Base-by-base conservation (phyloP, 2,888 invertebrate genomes). In the Venusia cambrica region DNA sequence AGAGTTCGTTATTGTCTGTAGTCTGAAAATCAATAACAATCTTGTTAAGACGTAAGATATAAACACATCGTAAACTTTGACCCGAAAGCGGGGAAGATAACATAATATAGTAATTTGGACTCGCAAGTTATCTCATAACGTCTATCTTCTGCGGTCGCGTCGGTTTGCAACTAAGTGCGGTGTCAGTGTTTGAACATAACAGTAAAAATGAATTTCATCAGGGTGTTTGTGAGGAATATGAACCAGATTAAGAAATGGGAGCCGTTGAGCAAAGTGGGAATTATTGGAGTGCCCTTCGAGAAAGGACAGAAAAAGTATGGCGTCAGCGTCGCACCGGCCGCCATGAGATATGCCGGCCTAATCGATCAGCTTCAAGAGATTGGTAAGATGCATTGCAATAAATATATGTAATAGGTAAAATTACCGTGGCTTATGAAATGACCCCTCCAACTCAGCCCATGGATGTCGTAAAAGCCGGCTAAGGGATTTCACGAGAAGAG, bases 251-350 rank as follows among this genome's bases (percentile, higher is more conserved):
- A 60, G 47, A 70, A 66, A 45, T 74, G 66, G 72, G 54, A 68
- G 42, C 68, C 76, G 1, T 52, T 81, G 49, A 62, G 65, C 15
- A 90, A 87, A 76, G 88, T 94, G 24, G 94, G 94, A 18, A 88
- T 95, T 53, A 78, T 94, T 33, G 94, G 94, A n/a, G 94, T 94
- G 15, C 94, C 94, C 2, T 94, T 94, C 61, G 90, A 91, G 51
- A 93, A 93, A 61, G 94, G 94, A 0, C 94, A 94, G 73, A 85
- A 81, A 45, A 93, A 92, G 63, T 80, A 84, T 53, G 95, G 95
- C 10, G 93, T 93, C 1, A 92, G 90, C 29, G 72, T 89, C 42
- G 94, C 92, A 1, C 94, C 95, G 0, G 89, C 90, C 19, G 88
- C 88, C 0, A 76, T 95, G 45, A 84, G 94, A 49, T 73, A 88